phyloP scores from a whole-genome alignment of 2,797 vertebrate genomes.

The Limnodromus scolopaceus region DNA sequence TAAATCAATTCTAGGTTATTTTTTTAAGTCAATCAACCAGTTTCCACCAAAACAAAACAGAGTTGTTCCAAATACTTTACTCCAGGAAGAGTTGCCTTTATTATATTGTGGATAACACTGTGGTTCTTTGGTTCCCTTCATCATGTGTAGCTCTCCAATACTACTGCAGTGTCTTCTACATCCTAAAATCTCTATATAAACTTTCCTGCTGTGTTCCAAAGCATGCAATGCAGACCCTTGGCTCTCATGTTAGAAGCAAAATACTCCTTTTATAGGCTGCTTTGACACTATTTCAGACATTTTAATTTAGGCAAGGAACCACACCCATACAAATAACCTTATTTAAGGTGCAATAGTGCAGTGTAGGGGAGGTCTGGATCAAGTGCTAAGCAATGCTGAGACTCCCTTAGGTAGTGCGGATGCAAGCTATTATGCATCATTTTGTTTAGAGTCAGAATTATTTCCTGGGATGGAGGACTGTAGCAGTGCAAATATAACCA shows the following conservation, averaged over 20 bases:
- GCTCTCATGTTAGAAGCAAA: not conserved
- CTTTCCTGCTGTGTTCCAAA: not conserved
- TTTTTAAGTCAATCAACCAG: not conserved
- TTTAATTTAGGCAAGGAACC: not conserved
- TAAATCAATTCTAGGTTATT: not conserved
- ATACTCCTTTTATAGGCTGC: not conserved
- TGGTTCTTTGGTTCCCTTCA: not conserved
- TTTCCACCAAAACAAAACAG: not conserved
- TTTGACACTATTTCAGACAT: not conserved
- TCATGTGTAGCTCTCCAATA: rapidly evolving
- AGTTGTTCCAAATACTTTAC: not conserved
- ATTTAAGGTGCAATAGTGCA: not conserved
- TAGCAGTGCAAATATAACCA: not conserved
- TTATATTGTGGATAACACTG: not conserved
- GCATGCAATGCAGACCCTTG: not conserved
- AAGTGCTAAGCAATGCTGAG: not conserved
- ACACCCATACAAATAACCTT: not conserved
- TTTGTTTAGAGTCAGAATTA: not conserved
- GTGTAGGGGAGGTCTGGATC: not conserved
- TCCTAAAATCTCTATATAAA: not conserved
- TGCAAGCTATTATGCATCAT: not conserved
- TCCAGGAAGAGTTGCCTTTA: not conserved
- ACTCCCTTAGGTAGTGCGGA: not conserved
- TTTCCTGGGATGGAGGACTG: not conserved
- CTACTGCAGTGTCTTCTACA: not conserved